phyloP scores from a whole-genome alignment of 2,888 invertebrate species.

The Melipona bicolor region DNA sequence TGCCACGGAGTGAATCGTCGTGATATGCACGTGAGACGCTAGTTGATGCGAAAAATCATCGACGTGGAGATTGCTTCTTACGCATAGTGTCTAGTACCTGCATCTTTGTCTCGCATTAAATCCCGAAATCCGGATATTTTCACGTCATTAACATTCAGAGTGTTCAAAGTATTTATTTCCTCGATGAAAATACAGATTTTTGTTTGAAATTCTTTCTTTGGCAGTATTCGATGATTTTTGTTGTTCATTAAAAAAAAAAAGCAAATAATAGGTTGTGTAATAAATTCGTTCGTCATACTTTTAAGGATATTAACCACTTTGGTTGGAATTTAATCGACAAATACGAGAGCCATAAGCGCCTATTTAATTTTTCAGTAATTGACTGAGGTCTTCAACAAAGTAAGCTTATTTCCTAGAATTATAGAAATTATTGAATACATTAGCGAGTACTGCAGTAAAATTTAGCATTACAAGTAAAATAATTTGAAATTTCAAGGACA shows the following conservation, averaged over 20 bases:
- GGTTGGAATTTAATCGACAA: too few relatives aligned
- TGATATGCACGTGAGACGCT: not conserved
- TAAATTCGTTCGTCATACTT: too few relatives aligned
- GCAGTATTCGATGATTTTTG: not conserved
- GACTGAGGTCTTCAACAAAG: too few relatives aligned
- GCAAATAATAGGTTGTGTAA: too few relatives aligned
- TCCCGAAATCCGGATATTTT: conserved; percentile 16
- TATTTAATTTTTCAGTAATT: too few relatives aligned
- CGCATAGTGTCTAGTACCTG: conserved; percentile 36
- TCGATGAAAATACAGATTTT: not conserved
- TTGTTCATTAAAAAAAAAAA: not conserved
- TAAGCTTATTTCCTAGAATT: too few relatives aligned
- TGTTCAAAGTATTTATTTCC: not conserved
- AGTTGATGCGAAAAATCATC: not conserved
- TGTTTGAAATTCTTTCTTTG: not conserved
- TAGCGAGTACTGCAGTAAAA: too few relatives aligned
- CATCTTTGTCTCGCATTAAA: not conserved
- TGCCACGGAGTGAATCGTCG: conserved; percentile 2
- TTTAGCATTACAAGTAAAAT: too few relatives aligned
- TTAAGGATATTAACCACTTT: too few relatives aligned
- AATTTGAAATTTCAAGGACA: too few relatives aligned
- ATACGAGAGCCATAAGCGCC: too few relatives aligned
- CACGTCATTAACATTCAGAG: not conserved
- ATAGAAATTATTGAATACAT: too few relatives aligned
- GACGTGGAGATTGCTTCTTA: conserved; percentile 9